Conservation (phyloP, 2,113 vertebrate species). For the Lathamus discolor region DNA sequence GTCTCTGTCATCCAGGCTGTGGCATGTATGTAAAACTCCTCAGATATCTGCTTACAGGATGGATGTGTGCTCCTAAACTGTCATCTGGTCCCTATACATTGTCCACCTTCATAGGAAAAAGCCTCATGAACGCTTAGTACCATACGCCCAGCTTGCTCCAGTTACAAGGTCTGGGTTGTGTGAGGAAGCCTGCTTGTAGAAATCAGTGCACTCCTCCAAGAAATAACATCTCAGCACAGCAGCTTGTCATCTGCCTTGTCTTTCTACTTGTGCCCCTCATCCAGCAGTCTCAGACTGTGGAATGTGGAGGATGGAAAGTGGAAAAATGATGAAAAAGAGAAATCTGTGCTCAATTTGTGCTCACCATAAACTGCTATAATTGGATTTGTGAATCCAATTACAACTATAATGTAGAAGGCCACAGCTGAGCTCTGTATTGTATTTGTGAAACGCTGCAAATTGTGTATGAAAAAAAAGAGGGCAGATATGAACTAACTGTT, state of each 20-base stretch:
- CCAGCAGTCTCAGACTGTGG: neutral
- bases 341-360: neutral
- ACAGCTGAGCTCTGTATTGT: neutral
- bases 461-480: neutral
- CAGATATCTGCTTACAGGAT: too few species aligned
- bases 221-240: accelerated
- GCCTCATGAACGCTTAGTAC: neutral
- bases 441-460: neutral
- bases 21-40: accelerated
- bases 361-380: neutral
- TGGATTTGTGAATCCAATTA: neutral
- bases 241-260: neutral
- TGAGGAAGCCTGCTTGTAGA: neutral
- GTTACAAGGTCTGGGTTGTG: neutral
- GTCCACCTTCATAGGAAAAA: neutral
- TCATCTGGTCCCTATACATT: neutral
- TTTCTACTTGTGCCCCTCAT: neutral
- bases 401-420: neutral
- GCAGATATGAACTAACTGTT: neutral
- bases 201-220: neutral
- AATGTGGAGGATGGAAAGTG: neutral
- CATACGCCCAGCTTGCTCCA: neutral
- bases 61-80: neutral
- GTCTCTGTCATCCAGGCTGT: neutral
- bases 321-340: neutral